Conservation (phyloP, 2,888 invertebrate species). For the Ariolimax columbianus region DNA sequence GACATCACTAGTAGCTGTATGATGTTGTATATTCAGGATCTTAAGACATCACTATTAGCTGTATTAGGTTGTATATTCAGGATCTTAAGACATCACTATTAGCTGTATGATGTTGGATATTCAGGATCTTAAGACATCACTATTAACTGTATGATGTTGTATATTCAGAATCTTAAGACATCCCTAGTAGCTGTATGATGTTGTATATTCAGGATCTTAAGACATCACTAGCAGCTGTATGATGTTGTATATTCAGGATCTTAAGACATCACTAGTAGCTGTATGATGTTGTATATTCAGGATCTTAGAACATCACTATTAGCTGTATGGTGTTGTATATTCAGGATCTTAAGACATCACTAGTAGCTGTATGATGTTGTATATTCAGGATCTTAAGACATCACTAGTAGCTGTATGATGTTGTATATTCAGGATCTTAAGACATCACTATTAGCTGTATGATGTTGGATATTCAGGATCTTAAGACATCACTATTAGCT, state of each 20-base stretch:
- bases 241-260: neutral
- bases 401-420: too few species aligned
- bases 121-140: neutral
- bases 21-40: neutral
- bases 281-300: too few species aligned
- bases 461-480: too few species aligned
- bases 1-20: neutral
- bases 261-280: too few species aligned
- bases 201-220: neutral
- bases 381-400: too few species aligned
- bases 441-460: too few species aligned
- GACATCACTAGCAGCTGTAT: neutral
- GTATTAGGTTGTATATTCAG: neutral
- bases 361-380: too few species aligned
- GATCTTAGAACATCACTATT: too few species aligned
- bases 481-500: too few species aligned
- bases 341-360: too few species aligned
- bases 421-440: too few species aligned
- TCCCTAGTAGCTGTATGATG: neutral
- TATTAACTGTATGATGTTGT: neutral
- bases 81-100: neutral
- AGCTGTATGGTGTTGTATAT: too few species aligned
- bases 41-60: neutral
- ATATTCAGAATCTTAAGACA: neutral
- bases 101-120: neutral